Conservation (phyloP, 2,113 vertebrate species). For the Centropus bengalensis region DNA sequence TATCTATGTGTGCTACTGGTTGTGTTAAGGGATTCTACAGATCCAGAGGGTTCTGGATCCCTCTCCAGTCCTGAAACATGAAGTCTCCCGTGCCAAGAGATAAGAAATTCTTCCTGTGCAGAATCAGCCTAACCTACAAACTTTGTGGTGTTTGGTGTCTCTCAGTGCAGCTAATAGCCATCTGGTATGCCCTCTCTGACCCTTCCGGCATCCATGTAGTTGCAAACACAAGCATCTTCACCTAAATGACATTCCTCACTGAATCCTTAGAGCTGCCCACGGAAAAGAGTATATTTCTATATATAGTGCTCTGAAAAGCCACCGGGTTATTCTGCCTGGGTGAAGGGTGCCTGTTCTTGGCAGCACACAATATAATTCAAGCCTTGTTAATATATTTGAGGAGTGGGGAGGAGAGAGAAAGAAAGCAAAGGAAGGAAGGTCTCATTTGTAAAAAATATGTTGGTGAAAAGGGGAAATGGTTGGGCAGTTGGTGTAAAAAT, state of each 20-base stretch:
- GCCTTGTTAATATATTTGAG: background rate
- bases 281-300: background rate
- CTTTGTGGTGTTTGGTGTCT: background rate
- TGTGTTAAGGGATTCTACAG: background rate
- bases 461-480: background rate
- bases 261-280: background rate
- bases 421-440: background rate
- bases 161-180: background rate
- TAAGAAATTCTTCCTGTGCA: background rate
- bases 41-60: too few relatives aligned
- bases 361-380: background rate
- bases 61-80: background rate
- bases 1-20: rapidly evolving
- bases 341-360: background rate
- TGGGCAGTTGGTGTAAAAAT: background rate
- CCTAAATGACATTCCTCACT: background rate
- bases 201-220: background rate
- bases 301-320: background rate
- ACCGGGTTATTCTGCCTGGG: background rate
- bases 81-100: background rate
- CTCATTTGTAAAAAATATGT: background rate
- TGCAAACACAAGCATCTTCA: background rate
- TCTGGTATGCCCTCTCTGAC: background rate
- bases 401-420: background rate
- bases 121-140: background rate